Base-by-base conservation (phyloP, 2,113 vertebrate species). In the Channa argus region DNA sequence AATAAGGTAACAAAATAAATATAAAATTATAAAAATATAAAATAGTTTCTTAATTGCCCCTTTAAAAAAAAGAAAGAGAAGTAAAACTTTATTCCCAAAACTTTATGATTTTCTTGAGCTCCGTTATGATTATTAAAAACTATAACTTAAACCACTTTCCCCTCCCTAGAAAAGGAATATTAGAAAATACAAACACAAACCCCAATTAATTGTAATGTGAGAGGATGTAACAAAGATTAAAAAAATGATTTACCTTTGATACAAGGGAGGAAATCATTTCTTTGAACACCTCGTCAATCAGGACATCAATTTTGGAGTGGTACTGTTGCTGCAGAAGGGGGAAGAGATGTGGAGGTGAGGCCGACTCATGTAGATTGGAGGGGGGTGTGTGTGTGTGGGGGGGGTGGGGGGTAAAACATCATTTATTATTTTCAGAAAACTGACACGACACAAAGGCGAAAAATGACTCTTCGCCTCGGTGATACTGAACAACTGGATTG, bases 231-330 rank as follows among this genome's bases (percentile, higher is more conserved):
- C 24, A 15, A 24, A 15, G 71, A 49, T 15, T 62, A 11, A 14
- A 4, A 24, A 24, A 24, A 24, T 24, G 24, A 43, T 62, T 76
- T 96, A 99, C 97, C 98, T 98, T 99, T 77, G 96, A 96, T 86
- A 98, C 95, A 8, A 99, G 94, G 61, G 96, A 95, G 34, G 95
- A 95, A 91, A 96, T 95, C 88, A 98, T 95, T 93, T 98, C 96
- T 93, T 97, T 97, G 80, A 98, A 95, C 14, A 96, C 92, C 80
- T 96, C 96, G 76, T 99, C 98, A 81, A 99, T 95, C 92, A 98
- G 94, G 75, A 97, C 96, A 76, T 99, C 98, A 87, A 98, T 97
- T 95, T 97, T 99, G 56, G 97, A 97, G 92, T 99, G 98, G 94
- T 99, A 98, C 85, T 99, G 98, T 91, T 98, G 97, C 97, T 99